phyloP scores from a whole-genome alignment of 1,140 invertebrate species.

The Brachionus calyciflorus region DNA sequence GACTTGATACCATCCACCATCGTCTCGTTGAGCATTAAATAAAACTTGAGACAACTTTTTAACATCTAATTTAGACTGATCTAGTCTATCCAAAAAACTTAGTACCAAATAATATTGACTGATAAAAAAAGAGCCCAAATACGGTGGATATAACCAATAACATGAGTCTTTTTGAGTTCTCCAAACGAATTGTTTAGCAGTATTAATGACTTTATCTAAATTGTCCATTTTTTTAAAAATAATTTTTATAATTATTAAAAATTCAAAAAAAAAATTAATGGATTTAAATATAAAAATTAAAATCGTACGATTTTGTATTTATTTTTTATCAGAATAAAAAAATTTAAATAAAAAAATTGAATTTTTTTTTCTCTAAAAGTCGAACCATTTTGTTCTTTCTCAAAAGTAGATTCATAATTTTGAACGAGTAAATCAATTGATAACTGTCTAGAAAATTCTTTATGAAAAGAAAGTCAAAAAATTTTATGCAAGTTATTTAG shows the following conservation, averaged over 20 bases:
- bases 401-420: too few species aligned
- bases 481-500: too few species aligned
- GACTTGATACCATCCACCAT: constrained; percentile 44
- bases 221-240: constrained; percentile 14
- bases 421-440: too few species aligned
- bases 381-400: too few species aligned
- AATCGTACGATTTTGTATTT: constrained; percentile 36
- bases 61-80: neutral
- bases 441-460: too few species aligned
- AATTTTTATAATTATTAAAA: neutral
- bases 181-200: neutral
- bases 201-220: constrained; percentile 1
- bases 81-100: neutral
- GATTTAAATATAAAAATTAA: constrained; percentile 3
- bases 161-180: constrained; percentile 13
- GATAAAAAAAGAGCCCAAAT: constrained; percentile 31
- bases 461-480: too few species aligned
- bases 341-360: too few species aligned
- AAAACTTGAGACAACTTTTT: constrained; percentile 20
- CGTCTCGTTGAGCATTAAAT: neutral
- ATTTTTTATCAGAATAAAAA: too few species aligned
- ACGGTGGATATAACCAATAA: constrained; percentile 32
- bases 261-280: neutral
- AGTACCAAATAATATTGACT: constrained; percentile 40
- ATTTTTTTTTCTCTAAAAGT: too few species aligned